phyloP scores from a whole-genome alignment of 92 coral and sea anemone species.

The Hydrozoanthus gracilis region DNA sequence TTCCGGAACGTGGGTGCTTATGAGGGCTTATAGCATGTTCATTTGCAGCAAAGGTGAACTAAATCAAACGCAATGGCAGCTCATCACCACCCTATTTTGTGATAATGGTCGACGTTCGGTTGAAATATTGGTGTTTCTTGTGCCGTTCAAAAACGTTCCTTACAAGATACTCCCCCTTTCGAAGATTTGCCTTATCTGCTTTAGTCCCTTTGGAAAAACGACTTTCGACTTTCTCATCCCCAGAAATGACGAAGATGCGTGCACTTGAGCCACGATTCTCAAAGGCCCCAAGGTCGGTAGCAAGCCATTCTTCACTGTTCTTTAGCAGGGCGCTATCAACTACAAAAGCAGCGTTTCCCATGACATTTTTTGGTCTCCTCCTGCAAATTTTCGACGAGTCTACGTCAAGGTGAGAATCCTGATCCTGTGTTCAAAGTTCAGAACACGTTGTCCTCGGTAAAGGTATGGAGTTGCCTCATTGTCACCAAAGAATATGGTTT shows the following conservation, averaged over 20 bases:
- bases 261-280: slow-evolving; percentile 58
- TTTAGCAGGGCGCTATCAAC: slow-evolving; percentile 38
- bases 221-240: slow-evolving; percentile 28
- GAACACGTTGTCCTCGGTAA: slow-evolving; percentile 42
- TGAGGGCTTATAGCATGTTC: slow-evolving; percentile 61
- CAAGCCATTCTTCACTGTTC: slow-evolving; percentile 57
- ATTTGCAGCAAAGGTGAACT: slow-evolving; percentile 41
- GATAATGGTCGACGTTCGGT: slow-evolving; percentile 37
- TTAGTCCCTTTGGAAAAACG: slow-evolving; percentile 25
- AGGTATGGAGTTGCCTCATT: slow-evolving; percentile 53
- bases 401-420: slow-evolving; percentile 44
- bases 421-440: slow-evolving; percentile 39
- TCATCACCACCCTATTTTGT: slow-evolving; percentile 15
- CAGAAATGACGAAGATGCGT: slow-evolving; percentile 10
- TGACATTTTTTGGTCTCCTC: slow-evolving; percentile 46
- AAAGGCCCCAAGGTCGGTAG: slow-evolving; percentile 53
- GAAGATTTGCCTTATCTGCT: neutral
- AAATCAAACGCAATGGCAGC: slow-evolving; percentile 39
- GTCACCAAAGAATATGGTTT: slow-evolving; percentile 43
- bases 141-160: slow-evolving; percentile 43
- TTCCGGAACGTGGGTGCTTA: slow-evolving; percentile 52
- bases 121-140: slow-evolving; percentile 47
- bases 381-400: slow-evolving; percentile 48
- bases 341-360: slow-evolving; percentile 56
- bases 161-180: slow-evolving; percentile 32